Base-by-base conservation (phyloP, 2,113 vertebrate species). In the Clupea harengus region DNA sequence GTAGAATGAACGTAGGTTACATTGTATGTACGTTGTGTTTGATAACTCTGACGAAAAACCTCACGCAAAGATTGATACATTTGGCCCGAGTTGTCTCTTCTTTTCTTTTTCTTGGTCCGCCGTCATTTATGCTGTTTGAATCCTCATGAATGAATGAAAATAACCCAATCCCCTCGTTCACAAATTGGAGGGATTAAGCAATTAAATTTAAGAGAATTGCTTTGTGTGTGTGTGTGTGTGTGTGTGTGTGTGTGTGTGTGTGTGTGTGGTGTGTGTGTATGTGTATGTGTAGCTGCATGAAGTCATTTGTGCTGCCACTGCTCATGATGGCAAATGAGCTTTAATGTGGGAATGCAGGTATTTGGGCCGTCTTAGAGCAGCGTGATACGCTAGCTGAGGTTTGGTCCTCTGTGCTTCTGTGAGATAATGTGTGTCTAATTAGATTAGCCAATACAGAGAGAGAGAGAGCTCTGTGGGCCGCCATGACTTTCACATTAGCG, bases 381-480 rank as follows among this genome's bases (percentile, higher is more conserved):
- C 0, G 72, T 17, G 28, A 15, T 11, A 0, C 72, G 13, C 72
- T 78, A 15, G 86, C 86, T 80, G 50, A 28, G 83, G 82, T 88
- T 83, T 50, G 67, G 87, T 88, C 89, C 92, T 92, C 90, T 67
- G 88, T 90, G 86, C 90, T 89, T 93, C 92, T 93, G 92, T 86
- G 85, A 94, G 93, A 94, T 94, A 95, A 95, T 93, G 87, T 87
- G 91, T 91, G 89, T 89, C 94, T 95, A 94, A 95, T 95, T 95
- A 95, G 94, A 93, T 93, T 89, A 89, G 92, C 93, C 92, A 93
- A 93, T 88, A 49, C 84, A 83, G 64, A 81, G 10, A 49, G 86
- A 83, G 64, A 81, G 10, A 45, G 75, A 82, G 81, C 81, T 39
- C 72, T 39, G 81, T 83, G 39, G 45, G 45, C 92, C 82, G 88